Evolutionary conservation across 2,888 invertebrate genomes (phyloP).

Genomic region (Campoplex capitator): DNA sequence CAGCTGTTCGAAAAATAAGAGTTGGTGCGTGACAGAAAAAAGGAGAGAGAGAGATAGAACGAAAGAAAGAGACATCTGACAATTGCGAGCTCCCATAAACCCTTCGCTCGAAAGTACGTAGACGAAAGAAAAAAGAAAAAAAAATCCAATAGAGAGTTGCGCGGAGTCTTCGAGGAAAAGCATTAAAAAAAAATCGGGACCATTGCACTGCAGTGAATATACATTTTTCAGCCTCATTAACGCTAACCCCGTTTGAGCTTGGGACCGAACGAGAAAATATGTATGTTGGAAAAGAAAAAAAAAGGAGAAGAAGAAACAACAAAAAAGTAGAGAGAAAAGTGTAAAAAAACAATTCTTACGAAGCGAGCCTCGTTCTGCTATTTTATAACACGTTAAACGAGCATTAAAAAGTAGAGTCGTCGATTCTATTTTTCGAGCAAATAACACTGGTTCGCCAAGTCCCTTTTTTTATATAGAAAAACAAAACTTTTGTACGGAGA

Average conservation of each 20-base stretch:
- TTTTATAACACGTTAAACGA: neutral
- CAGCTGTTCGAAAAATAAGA: slow-evolving; percentile 50
- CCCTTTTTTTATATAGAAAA: neutral
- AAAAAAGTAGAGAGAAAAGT: neutral
- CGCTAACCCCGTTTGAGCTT: slow-evolving; percentile 49
- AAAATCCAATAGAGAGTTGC: slow-evolving; percentile 39
- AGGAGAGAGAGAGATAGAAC: neutral
- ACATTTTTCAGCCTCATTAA: slow-evolving; percentile 60
- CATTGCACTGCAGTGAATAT: slow-evolving; percentile 6
- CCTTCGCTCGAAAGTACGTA: slow-evolving; percentile 21
- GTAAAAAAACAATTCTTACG: slow-evolving; percentile 2
- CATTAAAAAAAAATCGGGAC: neutral
- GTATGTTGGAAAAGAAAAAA: too few species aligned
- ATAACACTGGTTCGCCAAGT: neutral
- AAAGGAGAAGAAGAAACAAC: neutral
- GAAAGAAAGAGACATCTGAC: neutral
- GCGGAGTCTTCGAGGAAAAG: slow-evolving; percentile 35
- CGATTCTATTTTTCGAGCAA: neutral
- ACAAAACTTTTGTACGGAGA: neutral
- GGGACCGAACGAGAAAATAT: slow-evolving; percentile 30
- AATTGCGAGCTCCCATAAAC: slow-evolving; percentile 11
- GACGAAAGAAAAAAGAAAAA: neutral
- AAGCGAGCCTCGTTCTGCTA: neutral
- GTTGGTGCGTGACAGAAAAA: slow-evolving; percentile 39
- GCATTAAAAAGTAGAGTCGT: neutral